phyloP scores from a whole-genome alignment of 2,888 invertebrate species.

The Lithophane semibrunnea region DNA sequence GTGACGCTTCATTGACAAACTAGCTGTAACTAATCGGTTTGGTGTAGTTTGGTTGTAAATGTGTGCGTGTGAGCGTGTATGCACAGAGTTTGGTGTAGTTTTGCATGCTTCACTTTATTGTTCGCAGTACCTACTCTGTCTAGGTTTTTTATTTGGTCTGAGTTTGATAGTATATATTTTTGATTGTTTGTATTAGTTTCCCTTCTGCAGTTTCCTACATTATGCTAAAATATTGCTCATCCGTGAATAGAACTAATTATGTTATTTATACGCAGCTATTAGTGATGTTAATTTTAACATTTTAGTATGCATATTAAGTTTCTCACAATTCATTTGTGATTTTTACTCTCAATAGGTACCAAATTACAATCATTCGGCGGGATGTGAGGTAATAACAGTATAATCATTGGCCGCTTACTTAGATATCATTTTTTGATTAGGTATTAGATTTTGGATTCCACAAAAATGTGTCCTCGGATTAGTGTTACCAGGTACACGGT shows the following conservation, averaged over 20 bases:
- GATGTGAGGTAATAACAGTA: not conserved
- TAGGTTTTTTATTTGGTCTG: too few relatives aligned
- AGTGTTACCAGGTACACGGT: too few relatives aligned
- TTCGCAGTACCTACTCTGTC: too few relatives aligned
- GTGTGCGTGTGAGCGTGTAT: too few relatives aligned
- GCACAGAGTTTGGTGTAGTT: too few relatives aligned
- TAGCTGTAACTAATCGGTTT: too few relatives aligned
- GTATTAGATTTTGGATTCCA: not conserved
- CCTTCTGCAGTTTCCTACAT: conserved; percentile 9
- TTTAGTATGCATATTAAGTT: conserved; percentile 5
- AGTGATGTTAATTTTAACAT: conserved; percentile 30
- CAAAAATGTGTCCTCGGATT: not conserved
- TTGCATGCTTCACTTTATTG: too few relatives aligned
- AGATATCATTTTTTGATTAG: not conserved
- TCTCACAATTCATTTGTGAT: not conserved
- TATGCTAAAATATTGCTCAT: conserved; percentile 7
- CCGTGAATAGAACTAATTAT: conserved; percentile 58
- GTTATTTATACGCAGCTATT: conserved; percentile 46
- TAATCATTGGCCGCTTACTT: not conserved
- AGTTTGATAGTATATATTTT: too few relatives aligned
- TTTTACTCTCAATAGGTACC: not conserved
- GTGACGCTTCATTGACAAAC: too few relatives aligned
- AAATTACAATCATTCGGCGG: too few relatives aligned
- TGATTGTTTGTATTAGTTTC: not conserved
- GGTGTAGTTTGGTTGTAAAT: too few relatives aligned